Evolutionary conservation across 1,140 invertebrate genomes (phyloP).

Genomic region (Triops longicaudatus): DNA sequence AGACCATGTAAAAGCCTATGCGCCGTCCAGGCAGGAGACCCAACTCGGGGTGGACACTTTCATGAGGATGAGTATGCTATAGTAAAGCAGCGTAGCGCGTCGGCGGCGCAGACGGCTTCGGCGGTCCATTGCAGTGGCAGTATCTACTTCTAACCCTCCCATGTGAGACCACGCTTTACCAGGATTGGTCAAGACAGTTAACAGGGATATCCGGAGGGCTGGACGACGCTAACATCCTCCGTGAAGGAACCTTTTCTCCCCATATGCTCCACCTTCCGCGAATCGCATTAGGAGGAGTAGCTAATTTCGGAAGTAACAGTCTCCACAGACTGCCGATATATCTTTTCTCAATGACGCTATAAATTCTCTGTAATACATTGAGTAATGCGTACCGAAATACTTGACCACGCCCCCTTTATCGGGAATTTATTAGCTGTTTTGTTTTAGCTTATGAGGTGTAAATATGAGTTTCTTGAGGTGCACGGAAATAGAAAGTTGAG

Average conservation of each 20-base stretch:
- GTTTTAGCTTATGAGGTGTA: too few relatives aligned
- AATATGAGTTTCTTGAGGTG: too few relatives aligned
- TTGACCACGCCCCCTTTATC: too few relatives aligned
- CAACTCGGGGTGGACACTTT: neutral
- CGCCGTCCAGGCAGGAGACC: neutral
- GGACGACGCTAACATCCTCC: neutral
- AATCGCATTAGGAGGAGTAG: slow-evolving; percentile 2
- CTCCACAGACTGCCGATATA: neutral
- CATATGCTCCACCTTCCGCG: neutral
- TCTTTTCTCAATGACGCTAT: neutral
- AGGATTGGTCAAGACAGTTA: neutral
- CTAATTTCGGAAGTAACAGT: neutral
- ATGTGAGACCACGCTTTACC: neutral
- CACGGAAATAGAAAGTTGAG: too few relatives aligned
- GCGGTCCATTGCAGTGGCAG: neutral
- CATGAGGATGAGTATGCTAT: neutral
- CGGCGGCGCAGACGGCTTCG: neutral
- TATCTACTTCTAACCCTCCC: neutral
- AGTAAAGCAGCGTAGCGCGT: neutral
- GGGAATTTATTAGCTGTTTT: too few relatives aligned
- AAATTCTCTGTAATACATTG: neutral
- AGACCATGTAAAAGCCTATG: neutral
- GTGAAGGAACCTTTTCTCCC: neutral
- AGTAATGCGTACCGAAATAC: too few relatives aligned
- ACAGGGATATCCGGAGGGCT: neutral